Conservation (phyloP, 2,113 vertebrate species). For the Thryonomys swinderianus region DNA sequence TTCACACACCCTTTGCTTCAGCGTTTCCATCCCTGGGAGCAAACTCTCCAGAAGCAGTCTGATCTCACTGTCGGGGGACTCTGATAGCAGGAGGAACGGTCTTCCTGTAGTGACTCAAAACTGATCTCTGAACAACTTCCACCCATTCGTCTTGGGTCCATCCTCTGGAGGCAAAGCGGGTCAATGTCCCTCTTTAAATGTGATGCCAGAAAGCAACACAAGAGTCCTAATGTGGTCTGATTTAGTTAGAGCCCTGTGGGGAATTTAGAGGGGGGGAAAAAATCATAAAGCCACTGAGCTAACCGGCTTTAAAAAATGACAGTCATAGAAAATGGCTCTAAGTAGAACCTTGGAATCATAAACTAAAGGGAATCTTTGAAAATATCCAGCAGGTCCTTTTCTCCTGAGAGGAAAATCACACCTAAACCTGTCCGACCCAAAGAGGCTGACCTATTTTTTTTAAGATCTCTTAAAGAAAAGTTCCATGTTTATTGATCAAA, state of each 20-base stretch:
- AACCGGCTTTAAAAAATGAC: constrained; percentile 70
- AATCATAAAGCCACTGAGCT: constrained; percentile 41
- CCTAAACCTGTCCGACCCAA: constrained; percentile 30
- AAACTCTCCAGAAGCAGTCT: not conserved
- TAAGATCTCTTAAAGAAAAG: constrained; percentile 23
- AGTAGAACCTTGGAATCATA: constrained; percentile 47
- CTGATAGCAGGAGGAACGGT: not conserved
- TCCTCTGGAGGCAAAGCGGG: constrained; percentile 46
- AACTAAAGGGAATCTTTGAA: constrained; percentile 51
- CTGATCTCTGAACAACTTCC: not conserved
- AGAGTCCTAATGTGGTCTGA: constrained; percentile 53
- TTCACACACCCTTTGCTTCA: constrained; percentile 15
- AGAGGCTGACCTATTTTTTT: constrained; percentile 70
- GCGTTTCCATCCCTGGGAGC: not conserved
- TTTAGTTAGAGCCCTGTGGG: constrained; percentile 52
- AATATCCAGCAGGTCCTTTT: not conserved
- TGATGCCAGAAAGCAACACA: constrained; percentile 17
- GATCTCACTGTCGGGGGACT: not conserved
- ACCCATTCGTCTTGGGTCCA: constrained; percentile 45
- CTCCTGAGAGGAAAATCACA: not conserved
- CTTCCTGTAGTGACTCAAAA: not conserved
- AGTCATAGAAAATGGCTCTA: constrained; percentile 17
- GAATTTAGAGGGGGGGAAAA: not conserved
- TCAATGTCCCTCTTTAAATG: constrained; percentile 57
- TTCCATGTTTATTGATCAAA: not conserved